Percentiles rank a stretch among this genome's conserved stretches.
Conservation (phyloP, 2,797 vertebrate species). For the Picus viridis region DNA sequence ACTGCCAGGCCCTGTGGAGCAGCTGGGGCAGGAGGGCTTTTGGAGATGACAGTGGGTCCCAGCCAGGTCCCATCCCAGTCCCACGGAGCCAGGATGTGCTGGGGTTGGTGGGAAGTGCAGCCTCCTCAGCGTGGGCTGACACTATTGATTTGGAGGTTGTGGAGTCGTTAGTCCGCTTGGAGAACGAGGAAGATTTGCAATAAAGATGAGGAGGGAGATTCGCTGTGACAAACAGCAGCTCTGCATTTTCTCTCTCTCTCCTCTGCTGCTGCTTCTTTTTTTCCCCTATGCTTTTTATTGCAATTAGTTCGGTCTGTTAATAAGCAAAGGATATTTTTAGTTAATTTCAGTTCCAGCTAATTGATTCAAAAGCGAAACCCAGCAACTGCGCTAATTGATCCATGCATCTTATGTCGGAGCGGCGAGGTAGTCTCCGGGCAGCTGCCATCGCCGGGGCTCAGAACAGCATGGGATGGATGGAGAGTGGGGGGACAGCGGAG, state of each 20-base stretch:
- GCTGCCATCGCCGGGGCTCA: constrained; percentile 56
- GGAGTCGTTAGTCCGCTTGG: not conserved
- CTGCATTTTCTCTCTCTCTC: not conserved
- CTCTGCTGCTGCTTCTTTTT: not conserved
- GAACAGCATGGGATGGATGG: constrained; percentile 30
- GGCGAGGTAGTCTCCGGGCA: constrained; percentile 58
- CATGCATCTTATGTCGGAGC: constrained; percentile 57
- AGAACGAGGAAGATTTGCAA: constrained; percentile 30
- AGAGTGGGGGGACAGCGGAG: not conserved
- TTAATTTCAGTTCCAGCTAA: constrained; percentile 74
- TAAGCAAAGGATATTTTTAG: constrained; percentile 75
- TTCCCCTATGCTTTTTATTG: constrained; percentile 51
- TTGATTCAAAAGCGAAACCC: constrained; percentile 72
- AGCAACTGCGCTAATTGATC: constrained; percentile 73
- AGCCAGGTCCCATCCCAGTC: not conserved
- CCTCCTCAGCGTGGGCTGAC: not conserved
- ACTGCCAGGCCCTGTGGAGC: not conserved
- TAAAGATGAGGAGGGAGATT: constrained; percentile 39
- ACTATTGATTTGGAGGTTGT: not conserved
- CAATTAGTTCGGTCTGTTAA: constrained; percentile 72
- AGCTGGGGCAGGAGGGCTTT: not conserved
- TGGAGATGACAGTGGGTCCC: not conserved
- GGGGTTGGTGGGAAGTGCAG: not conserved
- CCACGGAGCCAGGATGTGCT: not conserved
- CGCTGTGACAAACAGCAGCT: constrained; percentile 36